phyloP scores from a whole-genome alignment of 1,140 invertebrate species.

The Maniola jurtina region DNA sequence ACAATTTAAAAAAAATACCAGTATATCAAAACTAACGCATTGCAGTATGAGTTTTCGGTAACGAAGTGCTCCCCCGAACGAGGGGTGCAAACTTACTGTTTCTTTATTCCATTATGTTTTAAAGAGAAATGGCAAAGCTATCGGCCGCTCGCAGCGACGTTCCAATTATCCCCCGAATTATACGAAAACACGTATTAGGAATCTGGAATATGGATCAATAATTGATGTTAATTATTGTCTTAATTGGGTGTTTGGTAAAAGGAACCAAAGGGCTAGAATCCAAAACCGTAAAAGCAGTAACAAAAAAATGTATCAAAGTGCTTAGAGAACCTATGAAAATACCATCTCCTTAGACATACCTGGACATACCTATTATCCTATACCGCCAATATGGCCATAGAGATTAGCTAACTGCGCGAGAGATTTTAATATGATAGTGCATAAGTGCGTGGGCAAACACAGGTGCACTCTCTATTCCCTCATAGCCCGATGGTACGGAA shows the following conservation, averaged over 20 bases:
- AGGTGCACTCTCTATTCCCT: no score
- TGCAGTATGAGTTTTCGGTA: slow-evolving; percentile 37
- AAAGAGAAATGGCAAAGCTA: slow-evolving; percentile 72
- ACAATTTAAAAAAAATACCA: not conserved
- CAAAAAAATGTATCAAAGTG: no score
- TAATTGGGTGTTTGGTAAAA: not conserved
- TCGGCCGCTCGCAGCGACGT: slow-evolving; percentile 47
- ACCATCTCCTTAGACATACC: no score
- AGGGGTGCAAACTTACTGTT: slow-evolving; percentile 68
- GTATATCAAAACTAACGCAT: slow-evolving; percentile 39
- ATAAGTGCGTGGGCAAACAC: no score
- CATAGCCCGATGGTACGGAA: no score
- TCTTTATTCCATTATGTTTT: slow-evolving; percentile 77
- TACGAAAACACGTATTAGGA: slow-evolving; percentile 42
- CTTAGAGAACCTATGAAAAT: no score
- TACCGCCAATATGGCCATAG: no score
- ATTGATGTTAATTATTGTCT: slow-evolving; percentile 22
- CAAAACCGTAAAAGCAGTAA: no score
- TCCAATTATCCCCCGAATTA: slow-evolving; percentile 19
- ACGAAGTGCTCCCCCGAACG: slow-evolving; percentile 57
- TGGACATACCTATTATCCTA: no score
- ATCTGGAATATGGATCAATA: slow-evolving; percentile 34
- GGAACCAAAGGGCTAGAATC: not conserved
- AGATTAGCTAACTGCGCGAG: no score
- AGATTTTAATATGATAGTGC: no score